Evolutionary conservation across 2,113 vertebrate genomes (phyloP), one percentile per base, ranked within the genome.

Genomic region (Halcyon senegalensis): DNA sequence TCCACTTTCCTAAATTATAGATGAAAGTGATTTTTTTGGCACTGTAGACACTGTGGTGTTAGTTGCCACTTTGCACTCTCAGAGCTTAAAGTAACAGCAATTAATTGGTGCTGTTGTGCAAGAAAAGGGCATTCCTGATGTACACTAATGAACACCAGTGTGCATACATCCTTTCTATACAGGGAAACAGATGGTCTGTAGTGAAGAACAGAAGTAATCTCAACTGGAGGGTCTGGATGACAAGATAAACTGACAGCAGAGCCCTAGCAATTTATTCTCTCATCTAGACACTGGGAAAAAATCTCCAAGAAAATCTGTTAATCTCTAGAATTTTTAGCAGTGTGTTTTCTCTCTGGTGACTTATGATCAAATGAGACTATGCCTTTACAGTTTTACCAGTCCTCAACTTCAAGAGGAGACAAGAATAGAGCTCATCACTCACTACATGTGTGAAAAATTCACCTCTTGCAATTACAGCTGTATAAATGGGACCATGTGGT

Each of bases 1-100:
- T 95, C 89, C 91, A 72, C 97, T 97, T 97, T 72, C 51, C 96
- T 97, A 97, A 97, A 98, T 98, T 97, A 94, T 97, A 90, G 94
- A 97, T 97, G 98, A 89, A 97, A 96, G 94, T 93, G 90, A 1
- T 8, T 66, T 92, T 80, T 85, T 88, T 82, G 31, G 75, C 60
- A 53, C 51, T 28, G 51, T 28, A 53, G 51, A 53, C 27, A 9
- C 51, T 53, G 69, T 25, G 56, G 41, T n/a, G 23, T 69, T 92
- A 80, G 55, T 59, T 75, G 88, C 48, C 37, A 14, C 59, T 77
- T 90, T 74, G 50, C 51, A 50, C 77, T 95, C 87, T 87, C 14
- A 1, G 80, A 96, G 84, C 84, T 94, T 84, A 93, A 95, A 91
- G 85, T 62, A 91, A 63, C 53, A 69, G 58, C 62, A 66, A 79